A percentile compares a stretch with the other conserved stretches of the same genome.
These are phyloP conservation scores for Australoheros facetus DNA, from an alignment of 2,797 vertebrate species.

Conservation along the genomic window DNA sequence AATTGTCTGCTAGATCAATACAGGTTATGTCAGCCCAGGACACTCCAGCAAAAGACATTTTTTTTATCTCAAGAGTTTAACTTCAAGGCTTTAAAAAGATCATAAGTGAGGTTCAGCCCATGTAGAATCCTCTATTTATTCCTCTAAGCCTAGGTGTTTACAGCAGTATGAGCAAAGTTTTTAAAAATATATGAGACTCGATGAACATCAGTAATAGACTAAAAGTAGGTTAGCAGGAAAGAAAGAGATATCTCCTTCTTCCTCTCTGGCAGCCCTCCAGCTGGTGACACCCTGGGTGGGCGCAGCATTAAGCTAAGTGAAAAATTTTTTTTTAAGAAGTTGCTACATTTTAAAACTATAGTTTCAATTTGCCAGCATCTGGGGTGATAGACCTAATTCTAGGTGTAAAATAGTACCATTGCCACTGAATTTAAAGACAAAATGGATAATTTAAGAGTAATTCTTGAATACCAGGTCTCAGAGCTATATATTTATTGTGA, in stretches of 20 bases:
- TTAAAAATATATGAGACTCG: not conserved
- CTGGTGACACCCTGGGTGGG: not conserved
- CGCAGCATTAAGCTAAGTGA: not conserved
- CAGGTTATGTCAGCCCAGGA: no score
- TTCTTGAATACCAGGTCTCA: not conserved
- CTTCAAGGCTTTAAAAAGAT: no score
- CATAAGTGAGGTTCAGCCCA: not conserved
- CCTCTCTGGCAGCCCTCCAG: not conserved
- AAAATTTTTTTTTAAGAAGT: not conserved
- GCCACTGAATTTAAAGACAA: not conserved
- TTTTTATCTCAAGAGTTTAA: no score
- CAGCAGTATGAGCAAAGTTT: not conserved
- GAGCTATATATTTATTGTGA: not conserved
- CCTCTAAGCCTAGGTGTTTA: not conserved
- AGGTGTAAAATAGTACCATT: not conserved
- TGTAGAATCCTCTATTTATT: not conserved
- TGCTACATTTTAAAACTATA: not conserved
- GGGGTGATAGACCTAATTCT: not conserved
- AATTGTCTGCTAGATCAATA: not conserved
- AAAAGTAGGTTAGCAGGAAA: not conserved
- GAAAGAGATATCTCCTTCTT: not conserved
- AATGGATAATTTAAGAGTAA: not conserved
- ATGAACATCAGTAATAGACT: not conserved
- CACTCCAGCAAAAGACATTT: no score
- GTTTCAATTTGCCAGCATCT: not conserved